Conservation (phyloP, 2,113 vertebrate genomes). For the Bambusicola thoracicus region DNA sequence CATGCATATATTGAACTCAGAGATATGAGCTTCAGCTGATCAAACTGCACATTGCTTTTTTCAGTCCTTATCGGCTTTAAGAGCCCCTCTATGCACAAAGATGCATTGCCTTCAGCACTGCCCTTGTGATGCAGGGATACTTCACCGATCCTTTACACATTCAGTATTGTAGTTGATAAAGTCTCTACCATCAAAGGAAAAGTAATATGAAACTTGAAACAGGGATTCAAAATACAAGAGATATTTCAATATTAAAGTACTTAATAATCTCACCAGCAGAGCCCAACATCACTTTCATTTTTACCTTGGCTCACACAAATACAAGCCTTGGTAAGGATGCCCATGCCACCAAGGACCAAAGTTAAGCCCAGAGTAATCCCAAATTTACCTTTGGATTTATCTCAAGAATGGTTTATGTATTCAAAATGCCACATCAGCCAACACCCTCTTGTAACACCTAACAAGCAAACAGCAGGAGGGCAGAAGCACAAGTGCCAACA, state of each 20-base stretch:
- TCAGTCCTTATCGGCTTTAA: neutral
- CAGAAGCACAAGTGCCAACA: accelerated
- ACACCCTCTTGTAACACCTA: neutral
- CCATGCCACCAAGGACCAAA: neutral
- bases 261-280: neutral
- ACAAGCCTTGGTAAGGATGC: neutral
- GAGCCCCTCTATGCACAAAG: neutral
- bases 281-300: neutral
- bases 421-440: neutral
- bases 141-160: neutral
- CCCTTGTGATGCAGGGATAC: neutral
- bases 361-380: neutral
- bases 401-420: neutral
- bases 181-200: neutral
- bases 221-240: neutral
- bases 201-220: neutral
- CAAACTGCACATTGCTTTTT: neutral
- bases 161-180: neutral
- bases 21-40: neutral
- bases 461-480: neutral
- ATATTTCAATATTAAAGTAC: neutral
- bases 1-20: neutral
- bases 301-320: neutral
- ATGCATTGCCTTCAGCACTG: neutral
- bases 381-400: neutral